Evolutionary conservation across 2,113 vertebrate genomes (phyloP).

Genomic region (Gnathonemus longibarbis): DNA sequence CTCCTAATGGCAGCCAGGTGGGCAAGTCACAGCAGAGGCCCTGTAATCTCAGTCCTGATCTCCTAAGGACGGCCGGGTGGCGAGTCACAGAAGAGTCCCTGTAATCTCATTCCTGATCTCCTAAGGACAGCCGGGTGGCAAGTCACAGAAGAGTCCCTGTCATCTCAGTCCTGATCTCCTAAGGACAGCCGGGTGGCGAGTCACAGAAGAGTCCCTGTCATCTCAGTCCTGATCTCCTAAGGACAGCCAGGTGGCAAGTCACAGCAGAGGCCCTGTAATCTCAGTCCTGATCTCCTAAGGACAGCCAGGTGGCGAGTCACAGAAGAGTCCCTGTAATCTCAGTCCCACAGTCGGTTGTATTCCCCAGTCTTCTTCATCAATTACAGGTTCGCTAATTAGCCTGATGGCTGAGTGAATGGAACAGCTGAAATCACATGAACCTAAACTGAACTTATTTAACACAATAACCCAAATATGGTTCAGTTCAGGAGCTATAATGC

Average conservation of each 20-base stretch:
- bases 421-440: neutral
- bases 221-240: no score
- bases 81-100: neutral
- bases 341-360: neutral
- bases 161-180: no score
- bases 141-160: no score
- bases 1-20: no score
- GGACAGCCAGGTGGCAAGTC: no score
- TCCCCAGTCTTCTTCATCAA: neutral
- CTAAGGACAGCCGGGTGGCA: no score
- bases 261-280: no score
- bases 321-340: neutral
- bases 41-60: neutral
- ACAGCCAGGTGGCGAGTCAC: neutral
- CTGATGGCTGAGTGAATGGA: neutral
- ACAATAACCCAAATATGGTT: neutral
- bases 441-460: neutral
- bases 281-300: no score
- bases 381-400: neutral
- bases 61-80: neutral
- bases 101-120: no score
- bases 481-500: neutral
- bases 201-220: no score
- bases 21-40: no score
- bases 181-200: no score